Evolutionary conservation across 2,888 invertebrate genomes (phyloP).

Genomic region (Eupithecia tripunctaria): DNA sequence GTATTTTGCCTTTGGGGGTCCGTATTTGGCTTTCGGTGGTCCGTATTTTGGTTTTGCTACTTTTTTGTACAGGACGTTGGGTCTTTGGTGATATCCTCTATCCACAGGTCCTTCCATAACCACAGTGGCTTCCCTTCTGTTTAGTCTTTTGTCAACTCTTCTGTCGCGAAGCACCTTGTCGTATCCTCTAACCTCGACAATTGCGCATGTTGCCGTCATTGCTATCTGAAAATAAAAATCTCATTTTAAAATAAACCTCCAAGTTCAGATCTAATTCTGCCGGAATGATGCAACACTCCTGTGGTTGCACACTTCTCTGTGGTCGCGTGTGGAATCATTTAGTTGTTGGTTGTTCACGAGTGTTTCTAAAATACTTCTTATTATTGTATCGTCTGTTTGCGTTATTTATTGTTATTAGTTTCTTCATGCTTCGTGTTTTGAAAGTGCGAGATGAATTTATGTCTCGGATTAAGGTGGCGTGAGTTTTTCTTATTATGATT

Average conservation of each 20-base stretch:
- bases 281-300: background rate
- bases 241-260: background rate
- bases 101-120: slow-evolving; percentile 63
- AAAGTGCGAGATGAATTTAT: background rate
- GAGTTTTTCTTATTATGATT: background rate
- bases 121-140: slow-evolving; percentile 64
- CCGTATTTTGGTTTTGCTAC: slow-evolving; percentile 55
- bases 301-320: background rate
- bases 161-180: slow-evolving; percentile 46
- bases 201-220: slow-evolving; percentile 57
- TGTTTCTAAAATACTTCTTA: background rate
- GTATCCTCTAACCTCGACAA: slow-evolving; percentile 46
- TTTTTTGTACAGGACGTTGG: slow-evolving; percentile 65
- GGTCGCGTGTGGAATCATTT: background rate
- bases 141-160: slow-evolving; percentile 46
- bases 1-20: slow-evolving; percentile 54
- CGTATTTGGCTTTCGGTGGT: slow-evolving; percentile 54
- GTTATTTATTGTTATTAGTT: background rate
- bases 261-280: background rate
- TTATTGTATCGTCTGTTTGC: background rate
- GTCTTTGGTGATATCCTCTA: slow-evolving; percentile 52
- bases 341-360: background rate
- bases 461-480: background rate
- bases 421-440: background rate
- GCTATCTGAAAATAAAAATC: slow-evolving; percentile 66